Conservation (phyloP, 2,113 vertebrate species). For the Pan troglodytes region NHGRI_mPanTro3-v2.1_pri NC_072402.2:107752001-107752500, state of each 20-base stretch:
- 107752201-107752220: not conserved
- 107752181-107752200: not conserved
- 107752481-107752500: not conserved
- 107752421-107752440: not conserved
- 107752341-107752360: not conserved
- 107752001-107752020: not conserved
- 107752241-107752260: not conserved
- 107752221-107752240: not conserved
- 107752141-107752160: not conserved
- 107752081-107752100: not conserved
- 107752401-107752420: not conserved
- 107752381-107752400: not conserved
- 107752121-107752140: not conserved
- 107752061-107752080: not conserved
- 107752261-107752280: rapidly evolving
- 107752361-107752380: not conserved
- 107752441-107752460: not conserved
- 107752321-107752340: not conserved
- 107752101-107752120: not conserved
- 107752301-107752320: not conserved
- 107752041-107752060: not conserved
- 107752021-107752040: not conserved
- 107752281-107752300: not conserved
- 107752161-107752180: not conserved
- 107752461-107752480: not conserved